phyloP scores from a whole-genome alignment of 2,113 vertebrate genomes.

The Oostethus manadensis region DNA sequence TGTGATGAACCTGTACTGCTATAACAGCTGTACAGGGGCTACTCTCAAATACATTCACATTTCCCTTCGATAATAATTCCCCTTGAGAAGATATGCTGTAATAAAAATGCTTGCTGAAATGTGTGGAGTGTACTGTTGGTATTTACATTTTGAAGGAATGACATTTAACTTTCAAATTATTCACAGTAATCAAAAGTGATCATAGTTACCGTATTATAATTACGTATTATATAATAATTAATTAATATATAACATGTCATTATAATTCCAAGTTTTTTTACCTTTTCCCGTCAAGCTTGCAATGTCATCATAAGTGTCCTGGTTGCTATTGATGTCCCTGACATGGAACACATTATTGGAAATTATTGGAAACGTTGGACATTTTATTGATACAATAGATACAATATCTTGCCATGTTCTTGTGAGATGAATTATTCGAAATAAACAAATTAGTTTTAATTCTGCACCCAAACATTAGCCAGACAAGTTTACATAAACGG shows the following conservation, averaged over 20 bases:
- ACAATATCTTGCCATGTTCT: background rate
- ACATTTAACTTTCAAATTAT: background rate
- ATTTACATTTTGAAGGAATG: background rate
- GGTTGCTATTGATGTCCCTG: conserved; percentile 45
- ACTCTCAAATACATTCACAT: too few relatives aligned
- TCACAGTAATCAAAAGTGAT: too few relatives aligned
- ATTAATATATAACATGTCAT: background rate
- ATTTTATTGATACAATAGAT: background rate
- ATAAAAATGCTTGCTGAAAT: too few relatives aligned
- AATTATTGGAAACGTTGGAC: background rate
- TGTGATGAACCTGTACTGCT: too few relatives aligned
- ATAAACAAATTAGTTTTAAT: background rate
- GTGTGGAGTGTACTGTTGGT: too few relatives aligned
- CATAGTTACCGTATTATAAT: too few relatives aligned
- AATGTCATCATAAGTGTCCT: conserved; percentile 70
- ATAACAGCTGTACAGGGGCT: too few relatives aligned
- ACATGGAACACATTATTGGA: background rate
- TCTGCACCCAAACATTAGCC: background rate
- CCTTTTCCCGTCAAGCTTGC: conserved; percentile 53
- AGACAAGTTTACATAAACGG: too few relatives aligned
- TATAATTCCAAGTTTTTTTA: conserved; percentile 19
- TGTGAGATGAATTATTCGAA: too few relatives aligned
- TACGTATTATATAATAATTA: too few relatives aligned
- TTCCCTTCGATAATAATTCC: too few relatives aligned
- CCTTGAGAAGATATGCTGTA: too few relatives aligned